phyloP scores from a whole-genome alignment of 2,113 vertebrate species.

The Petaurus breviceps region DNA sequence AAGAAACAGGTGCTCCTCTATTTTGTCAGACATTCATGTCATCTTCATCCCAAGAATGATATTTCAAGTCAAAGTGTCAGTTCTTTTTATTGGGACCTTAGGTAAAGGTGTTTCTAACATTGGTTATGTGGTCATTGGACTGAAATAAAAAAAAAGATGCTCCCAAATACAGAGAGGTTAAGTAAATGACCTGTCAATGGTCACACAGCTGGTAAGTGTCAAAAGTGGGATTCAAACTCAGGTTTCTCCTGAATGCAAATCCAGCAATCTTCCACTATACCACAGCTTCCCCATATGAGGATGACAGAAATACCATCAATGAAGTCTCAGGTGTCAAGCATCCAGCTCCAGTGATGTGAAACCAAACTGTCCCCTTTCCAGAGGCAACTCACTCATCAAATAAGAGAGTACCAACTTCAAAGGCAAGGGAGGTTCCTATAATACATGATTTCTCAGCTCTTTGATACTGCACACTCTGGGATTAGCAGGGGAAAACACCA shows the following conservation, averaged over 20 bases:
- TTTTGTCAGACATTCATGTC: neutral
- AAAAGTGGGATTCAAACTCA: neutral
- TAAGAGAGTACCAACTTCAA: neutral
- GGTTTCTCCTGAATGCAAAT: neutral
- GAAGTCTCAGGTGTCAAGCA: neutral
- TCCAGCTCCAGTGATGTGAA: neutral
- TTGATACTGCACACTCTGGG: neutral
- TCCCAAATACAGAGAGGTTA: neutral
- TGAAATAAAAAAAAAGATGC: neutral
- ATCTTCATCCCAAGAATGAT: neutral
- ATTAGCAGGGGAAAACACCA: neutral
- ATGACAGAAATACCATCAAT: neutral
- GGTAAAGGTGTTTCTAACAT: neutral
- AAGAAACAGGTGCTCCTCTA: neutral
- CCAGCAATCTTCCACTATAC: neutral
- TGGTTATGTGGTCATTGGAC: neutral
- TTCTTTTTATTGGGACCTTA: neutral
- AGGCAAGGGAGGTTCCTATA: neutral
- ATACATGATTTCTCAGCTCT: neutral
- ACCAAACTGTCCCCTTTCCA: neutral
- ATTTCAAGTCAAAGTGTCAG: neutral
- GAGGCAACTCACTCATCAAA: neutral
- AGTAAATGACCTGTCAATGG: neutral
- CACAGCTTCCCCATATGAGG: neutral
- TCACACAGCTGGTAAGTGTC: neutral